These are phyloP conservation scores for Aphodius granarius DNA, from an alignment of 2,888 invertebrate species.

Conservation along the genomic window DNA sequence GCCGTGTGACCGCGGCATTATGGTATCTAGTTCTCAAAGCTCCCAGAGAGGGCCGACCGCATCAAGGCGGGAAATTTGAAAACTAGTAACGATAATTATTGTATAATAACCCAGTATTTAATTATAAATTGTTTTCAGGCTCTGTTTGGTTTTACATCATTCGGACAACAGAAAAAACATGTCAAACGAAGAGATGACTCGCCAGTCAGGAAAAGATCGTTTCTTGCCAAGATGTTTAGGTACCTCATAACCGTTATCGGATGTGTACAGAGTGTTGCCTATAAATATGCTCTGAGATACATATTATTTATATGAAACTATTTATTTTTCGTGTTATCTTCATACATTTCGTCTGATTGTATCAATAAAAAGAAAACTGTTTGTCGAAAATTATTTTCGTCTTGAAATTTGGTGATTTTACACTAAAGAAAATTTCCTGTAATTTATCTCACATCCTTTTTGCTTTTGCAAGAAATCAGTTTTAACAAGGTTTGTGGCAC, in stretches of 20 bases:
- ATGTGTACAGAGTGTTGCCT: constrained; percentile 20
- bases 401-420: too few relatives aligned
- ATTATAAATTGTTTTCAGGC: neutral
- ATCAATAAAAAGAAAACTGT: neutral
- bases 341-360: neutral
- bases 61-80: too few relatives aligned
- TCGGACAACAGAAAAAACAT: neutral
- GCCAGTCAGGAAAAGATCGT: neutral
- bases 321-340: neutral
- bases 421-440: too few relatives aligned
- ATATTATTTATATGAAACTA: constrained; percentile 29
- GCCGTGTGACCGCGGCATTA: too few relatives aligned
- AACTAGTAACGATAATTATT: too few relatives aligned
- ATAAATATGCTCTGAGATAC: constrained; percentile 28
- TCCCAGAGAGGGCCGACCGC: too few relatives aligned
- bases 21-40: too few relatives aligned
- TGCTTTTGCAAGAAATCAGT: too few relatives aligned
- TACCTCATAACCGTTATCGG: constrained; percentile 16
- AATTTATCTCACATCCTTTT: too few relatives aligned
- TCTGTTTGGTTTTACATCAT: neutral
- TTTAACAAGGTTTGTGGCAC: too few relatives aligned
- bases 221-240: constrained; percentile 20
- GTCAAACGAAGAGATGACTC: neutral
- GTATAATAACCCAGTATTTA: neutral
- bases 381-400: neutral